Evolutionary conservation across 2,113 vertebrate genomes (phyloP).

Genomic region (Corydoras maculifer): DNA sequence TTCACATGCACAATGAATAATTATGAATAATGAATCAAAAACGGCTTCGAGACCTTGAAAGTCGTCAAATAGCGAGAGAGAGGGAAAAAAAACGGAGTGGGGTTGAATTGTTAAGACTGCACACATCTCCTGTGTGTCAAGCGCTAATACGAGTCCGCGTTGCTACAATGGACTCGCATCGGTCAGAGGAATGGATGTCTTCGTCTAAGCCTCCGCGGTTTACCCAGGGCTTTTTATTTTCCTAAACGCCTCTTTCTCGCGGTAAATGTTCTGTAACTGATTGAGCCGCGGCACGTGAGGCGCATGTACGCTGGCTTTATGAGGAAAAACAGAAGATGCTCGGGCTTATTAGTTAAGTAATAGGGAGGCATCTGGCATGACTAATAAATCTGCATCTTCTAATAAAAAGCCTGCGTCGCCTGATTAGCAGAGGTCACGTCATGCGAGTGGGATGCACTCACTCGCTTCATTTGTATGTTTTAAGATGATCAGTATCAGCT

Average conservation of each 20-base stretch:
- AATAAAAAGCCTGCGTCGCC: constrained; percentile 31
- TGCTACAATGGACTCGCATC: constrained; percentile 4
- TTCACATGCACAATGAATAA: constrained; percentile 4
- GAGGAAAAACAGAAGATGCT: constrained; percentile 5
- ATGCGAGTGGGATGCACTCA: constrained; percentile 22
- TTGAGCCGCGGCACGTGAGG: constrained; percentile 7
- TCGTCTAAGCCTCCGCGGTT: constrained; percentile 10
- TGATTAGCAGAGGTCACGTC: constrained; percentile 36
- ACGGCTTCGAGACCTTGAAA: neutral
- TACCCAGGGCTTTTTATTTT: neutral
- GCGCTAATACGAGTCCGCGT: neutral
- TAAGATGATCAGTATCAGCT: constrained; percentile 17
- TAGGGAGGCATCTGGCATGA: constrained; percentile 42
- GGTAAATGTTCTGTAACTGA: constrained; percentile 16
- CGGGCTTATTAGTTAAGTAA: constrained; percentile 37
- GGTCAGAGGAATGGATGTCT: neutral
- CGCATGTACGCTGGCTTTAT: constrained; percentile 14
- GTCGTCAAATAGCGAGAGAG: neutral
- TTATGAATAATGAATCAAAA: constrained; percentile 3
- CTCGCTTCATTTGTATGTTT: constrained; percentile 40
- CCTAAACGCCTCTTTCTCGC: constrained; percentile 4
- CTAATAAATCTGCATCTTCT: constrained; percentile 44
- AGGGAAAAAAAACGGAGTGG: neutral
- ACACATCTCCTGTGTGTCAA: neutral
- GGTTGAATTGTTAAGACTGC: neutral